Conservation (phyloP, 2,113 vertebrate genomes). For the Dasypus novemcinctus region DNA sequence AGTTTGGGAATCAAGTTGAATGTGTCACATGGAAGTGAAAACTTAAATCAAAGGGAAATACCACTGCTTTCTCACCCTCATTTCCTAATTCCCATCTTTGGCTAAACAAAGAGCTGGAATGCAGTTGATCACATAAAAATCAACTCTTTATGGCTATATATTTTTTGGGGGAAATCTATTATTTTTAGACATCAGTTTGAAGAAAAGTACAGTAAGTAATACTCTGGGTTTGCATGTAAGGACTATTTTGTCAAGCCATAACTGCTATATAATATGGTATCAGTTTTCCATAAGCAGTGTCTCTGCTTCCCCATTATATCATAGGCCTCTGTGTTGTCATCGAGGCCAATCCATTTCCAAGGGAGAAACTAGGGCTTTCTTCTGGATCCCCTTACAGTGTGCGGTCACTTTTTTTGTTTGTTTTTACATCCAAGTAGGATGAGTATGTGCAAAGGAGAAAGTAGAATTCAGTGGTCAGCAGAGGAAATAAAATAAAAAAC, state of each 20-base stretch:
- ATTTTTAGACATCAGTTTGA: not conserved
- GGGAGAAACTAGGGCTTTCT: not conserved
- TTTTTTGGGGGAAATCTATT: not conserved
- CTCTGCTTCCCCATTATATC: not conserved
- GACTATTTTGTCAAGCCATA: not conserved
- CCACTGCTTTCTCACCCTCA: not conserved
- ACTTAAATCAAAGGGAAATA: not conserved
- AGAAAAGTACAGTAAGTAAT: not conserved
- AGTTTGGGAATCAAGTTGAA: not conserved
- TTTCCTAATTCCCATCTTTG: not conserved
- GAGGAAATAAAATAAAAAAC: not conserved
- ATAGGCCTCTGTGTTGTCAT: not conserved
- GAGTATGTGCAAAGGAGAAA: not conserved
- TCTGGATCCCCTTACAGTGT: not conserved
- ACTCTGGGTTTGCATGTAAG: not conserved
- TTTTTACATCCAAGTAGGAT: not conserved
- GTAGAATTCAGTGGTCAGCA: not conserved
- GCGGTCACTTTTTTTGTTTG: not conserved
- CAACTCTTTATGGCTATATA: not conserved
- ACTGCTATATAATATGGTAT: not conserved
- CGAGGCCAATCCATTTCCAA: not conserved
- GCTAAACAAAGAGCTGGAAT: not conserved
- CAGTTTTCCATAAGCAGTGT: not conserved
- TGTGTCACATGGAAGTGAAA: not conserved
- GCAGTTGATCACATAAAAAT: not conserved